Evolutionary conservation across 2,797 vertebrate species (phyloP).

Genomic region (Myotis daubentonii): DNA sequence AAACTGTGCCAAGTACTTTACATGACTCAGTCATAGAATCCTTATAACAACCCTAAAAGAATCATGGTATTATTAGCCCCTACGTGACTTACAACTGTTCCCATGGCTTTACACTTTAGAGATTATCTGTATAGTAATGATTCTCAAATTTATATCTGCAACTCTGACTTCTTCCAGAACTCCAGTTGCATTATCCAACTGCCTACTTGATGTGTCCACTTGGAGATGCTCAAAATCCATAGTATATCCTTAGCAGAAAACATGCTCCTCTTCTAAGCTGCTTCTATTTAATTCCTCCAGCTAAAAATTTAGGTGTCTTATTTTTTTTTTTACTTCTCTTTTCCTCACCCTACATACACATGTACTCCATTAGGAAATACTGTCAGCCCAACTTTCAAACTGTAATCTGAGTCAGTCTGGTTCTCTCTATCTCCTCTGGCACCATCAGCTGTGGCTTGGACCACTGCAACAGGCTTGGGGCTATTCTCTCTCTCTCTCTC

Average conservation of each 20-base stretch:
- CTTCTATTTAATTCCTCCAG: not conserved
- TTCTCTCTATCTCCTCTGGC: not conserved
- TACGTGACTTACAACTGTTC: not conserved
- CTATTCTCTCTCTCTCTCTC: not conserved
- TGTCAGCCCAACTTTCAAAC: conserved; percentile 13
- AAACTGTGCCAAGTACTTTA: not conserved
- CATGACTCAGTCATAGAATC: not conserved
- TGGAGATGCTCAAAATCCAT: not conserved
- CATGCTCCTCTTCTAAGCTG: not conserved
- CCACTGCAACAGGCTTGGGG: not conserved
- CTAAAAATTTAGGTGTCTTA: not conserved
- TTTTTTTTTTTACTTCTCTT: not conserved
- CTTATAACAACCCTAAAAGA: not conserved
- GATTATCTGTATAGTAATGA: not conserved
- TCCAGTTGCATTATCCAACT: not conserved
- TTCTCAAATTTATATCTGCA: not conserved
- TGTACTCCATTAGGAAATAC: not conserved
- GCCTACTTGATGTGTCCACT: not conserved
- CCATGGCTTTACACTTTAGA: not conserved
- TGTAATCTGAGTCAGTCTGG: not conserved
- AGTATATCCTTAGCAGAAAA: not conserved
- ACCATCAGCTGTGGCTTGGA: not conserved
- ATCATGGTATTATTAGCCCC: not conserved
- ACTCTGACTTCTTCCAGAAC: not conserved
- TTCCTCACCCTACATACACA: not conserved